Conservation (phyloP, 2,797 vertebrate genomes). For the Zalophus californianus region DNA sequence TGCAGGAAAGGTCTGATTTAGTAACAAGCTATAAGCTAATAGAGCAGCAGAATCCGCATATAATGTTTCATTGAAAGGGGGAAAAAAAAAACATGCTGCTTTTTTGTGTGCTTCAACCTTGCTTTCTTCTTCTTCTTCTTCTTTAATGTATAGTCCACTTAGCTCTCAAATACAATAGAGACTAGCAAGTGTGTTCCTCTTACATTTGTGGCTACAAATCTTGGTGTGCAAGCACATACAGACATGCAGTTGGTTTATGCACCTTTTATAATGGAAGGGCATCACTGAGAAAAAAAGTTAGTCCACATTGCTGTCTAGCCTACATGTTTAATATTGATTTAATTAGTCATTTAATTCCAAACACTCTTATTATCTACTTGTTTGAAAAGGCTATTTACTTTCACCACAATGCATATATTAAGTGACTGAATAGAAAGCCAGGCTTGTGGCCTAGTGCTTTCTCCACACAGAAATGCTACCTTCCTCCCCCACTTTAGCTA, state of each 20-base stretch:
- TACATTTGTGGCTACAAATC: not conserved
- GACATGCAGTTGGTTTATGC: not conserved
- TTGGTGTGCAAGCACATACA: not conserved
- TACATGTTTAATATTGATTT: conserved; percentile 79
- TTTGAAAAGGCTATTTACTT: conserved; percentile 83
- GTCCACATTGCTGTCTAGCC: conserved; percentile 68
- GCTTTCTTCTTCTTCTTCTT: conserved; percentile 55
- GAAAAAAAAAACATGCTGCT: conserved; percentile 73
- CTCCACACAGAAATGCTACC: conserved; percentile 77
- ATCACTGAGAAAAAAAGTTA: conserved; percentile 53
- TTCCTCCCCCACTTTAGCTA: conserved; percentile 77
- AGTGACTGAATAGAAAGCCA: conserved; percentile 84
- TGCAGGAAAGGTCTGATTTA: conserved; percentile 81
- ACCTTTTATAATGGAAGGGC: not conserved
- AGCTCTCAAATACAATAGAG: conserved; percentile 59
- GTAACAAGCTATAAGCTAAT: conserved; percentile 80
- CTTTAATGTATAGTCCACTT: conserved; percentile 55
- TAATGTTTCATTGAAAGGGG: conserved; percentile 64
- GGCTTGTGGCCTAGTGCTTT: conserved; percentile 80
- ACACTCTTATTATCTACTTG: conserved; percentile 80
- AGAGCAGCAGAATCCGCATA: conserved; percentile 76
- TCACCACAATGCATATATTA: conserved; percentile 76
- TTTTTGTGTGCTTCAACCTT: conserved; percentile 64
- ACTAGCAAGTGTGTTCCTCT: conserved; percentile 32
- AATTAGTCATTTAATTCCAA: conserved; percentile 85